Evolutionary conservation across 2,888 invertebrate genomes (phyloP).

Genomic region (Catocala fraxini): DNA sequence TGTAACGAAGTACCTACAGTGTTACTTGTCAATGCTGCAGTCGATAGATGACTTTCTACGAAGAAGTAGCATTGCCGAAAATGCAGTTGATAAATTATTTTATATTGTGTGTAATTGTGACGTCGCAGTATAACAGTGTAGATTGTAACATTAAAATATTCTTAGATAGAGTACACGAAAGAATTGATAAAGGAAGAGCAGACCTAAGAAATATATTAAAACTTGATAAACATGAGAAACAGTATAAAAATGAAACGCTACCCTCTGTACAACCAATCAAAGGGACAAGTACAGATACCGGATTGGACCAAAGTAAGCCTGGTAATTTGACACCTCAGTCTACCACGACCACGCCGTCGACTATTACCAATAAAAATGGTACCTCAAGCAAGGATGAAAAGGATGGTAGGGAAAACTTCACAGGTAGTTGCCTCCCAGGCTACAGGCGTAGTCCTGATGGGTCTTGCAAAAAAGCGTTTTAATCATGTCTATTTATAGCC

Average conservation of each 20-base stretch:
- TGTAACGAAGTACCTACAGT: not conserved
- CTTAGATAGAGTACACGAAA: not conserved
- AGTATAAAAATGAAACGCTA: too few species aligned
- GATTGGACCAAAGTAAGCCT: too few species aligned
- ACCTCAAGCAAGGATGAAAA: not conserved
- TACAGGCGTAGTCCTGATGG: not conserved
- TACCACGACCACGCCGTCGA: too few species aligned
- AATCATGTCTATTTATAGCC: too few species aligned
- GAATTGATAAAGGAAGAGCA: not conserved
- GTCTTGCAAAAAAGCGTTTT: too few species aligned
- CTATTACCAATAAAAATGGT: too few species aligned
- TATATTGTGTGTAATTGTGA: not conserved
- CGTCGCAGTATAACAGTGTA: not conserved
- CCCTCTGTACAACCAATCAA: too few species aligned
- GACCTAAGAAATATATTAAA: not conserved
- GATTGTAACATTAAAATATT: not conserved
- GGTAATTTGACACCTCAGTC: too few species aligned
- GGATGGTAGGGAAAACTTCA: conserved; percentile 1
- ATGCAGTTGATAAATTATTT: not conserved
- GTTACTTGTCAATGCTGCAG: not conserved
- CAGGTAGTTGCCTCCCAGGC: not conserved
- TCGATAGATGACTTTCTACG: not conserved
- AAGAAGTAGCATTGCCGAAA: not conserved
- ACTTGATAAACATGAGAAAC: too few species aligned
- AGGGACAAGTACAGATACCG: too few species aligned